Percentiles rank a stretch among this genome's conserved stretches.
Evolutionary conservation across 2,113 vertebrate genomes (phyloP).

Genomic region (Macaca fascicularis): T2T-MFA8v1.1 NC_088395.1:17344001-17344500

Average conservation of each 20-base stretch:
- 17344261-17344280: not conserved
- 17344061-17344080: not conserved
- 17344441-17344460: not conserved
- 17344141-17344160: slow-evolving; percentile 22
- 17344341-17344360: not conserved
- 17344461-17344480: not conserved
- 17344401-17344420: not conserved
- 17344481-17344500: not conserved
- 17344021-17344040: not conserved
- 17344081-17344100: not conserved
- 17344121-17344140: not conserved
- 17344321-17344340: not conserved
- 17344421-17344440: not conserved
- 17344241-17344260: slow-evolving; percentile 43
- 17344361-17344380: slow-evolving; percentile 28
- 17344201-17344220: not conserved
- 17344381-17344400: slow-evolving; percentile 16
- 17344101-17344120: not conserved
- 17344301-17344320: not conserved
- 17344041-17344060: not conserved
- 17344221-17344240: not conserved
- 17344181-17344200: not conserved
- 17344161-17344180: slow-evolving; percentile 28
- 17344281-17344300: not conserved
- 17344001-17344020: slow-evolving; percentile 60